Base-by-base conservation (phyloP, 2,888 invertebrate genomes). In the Nudaria mundana region DNA sequence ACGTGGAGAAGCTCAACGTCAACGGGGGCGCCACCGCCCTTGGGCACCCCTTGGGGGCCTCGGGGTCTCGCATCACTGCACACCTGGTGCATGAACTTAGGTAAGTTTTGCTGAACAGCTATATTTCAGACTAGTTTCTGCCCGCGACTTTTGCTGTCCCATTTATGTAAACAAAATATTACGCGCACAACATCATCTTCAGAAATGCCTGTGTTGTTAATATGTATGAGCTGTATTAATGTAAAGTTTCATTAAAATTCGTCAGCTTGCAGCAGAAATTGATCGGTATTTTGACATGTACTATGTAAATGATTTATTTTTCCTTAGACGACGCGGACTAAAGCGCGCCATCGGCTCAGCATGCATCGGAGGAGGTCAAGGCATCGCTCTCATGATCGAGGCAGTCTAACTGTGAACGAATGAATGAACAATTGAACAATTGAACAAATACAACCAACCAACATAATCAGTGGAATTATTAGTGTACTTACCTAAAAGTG, bases 321-420 rank as follows among this genome's bases (percentile, higher is more conserved):
- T 20, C n/a, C 16, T 41, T 74, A 97, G 97, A 82, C 93, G 97
- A 52, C 93, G 94, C 50, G 93, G 94, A 30, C 91, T 93, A 15
- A 97, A 97, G 79, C 92, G 94, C 44, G 98, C 93, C 20, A 94
- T 99, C 71, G 99, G 98, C 6, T 94, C 98, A 0, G 99, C 99
- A 0, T 99, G 99, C 79, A 99, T 99, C 82, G 99, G 99, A 16
- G 99, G 99, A 29, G 99, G 99, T 2, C 98, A 99, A 86, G 99
- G 99, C 44, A 99, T 99, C 68, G 98, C 99, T 1, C 66, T 99
- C 8, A 90, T 99, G 72, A 73, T 99, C 29, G 98, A 99, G 83
- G 78, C 92, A 20, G 82, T 94, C 48, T 94, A 89, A 91, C 58
- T 37, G 23, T 16, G 22, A 33, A 30, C 38, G 33, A 54, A 29